phyloP scores from a whole-genome alignment of 2,888 invertebrate genomes.

The Eupithecia inturbata region DNA sequence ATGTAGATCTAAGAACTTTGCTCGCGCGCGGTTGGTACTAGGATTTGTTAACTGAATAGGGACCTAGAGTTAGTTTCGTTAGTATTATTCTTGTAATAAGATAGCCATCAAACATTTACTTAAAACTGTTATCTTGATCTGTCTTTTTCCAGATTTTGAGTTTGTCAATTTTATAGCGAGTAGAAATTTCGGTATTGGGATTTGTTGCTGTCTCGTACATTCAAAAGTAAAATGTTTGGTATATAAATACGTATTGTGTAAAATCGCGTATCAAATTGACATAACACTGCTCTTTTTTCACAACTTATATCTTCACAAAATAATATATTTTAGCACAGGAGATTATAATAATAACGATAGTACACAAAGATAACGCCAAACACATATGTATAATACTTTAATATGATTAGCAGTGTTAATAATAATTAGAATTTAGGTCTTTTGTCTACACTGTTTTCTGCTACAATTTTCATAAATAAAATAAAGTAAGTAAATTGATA shows the following conservation, averaged over 20 bases:
- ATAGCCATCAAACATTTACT: background rate
- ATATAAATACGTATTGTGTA: background rate
- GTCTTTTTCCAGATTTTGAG: background rate
- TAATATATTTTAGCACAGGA: conserved; percentile 24
- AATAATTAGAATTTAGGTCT: conserved; percentile 17
- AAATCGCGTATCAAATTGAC: background rate
- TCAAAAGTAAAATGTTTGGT: background rate
- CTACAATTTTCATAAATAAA: conserved; percentile 17
- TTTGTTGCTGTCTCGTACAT: background rate
- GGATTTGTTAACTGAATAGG: conserved; percentile 36
- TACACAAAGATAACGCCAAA: conserved; percentile 31
- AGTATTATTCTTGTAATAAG: conserved; percentile 27
- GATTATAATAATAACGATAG: conserved; percentile 18
- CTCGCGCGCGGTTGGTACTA: conserved; percentile 20
- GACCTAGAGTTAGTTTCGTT: conserved; percentile 36
- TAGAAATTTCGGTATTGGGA: background rate
- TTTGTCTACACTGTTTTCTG: conserved; percentile 25
- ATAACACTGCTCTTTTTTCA: background rate
- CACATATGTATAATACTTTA: conserved; percentile 21
- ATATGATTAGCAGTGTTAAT: conserved; percentile 28
- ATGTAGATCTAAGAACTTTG: conserved; percentile 1
- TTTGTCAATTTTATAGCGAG: conserved; percentile 4
- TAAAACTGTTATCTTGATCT: background rate
- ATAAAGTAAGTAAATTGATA: background rate
- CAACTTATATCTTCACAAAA: conserved; percentile 14